phyloP scores from a whole-genome alignment of 2,888 invertebrate genomes.

The Aelia acuminata region DNA sequence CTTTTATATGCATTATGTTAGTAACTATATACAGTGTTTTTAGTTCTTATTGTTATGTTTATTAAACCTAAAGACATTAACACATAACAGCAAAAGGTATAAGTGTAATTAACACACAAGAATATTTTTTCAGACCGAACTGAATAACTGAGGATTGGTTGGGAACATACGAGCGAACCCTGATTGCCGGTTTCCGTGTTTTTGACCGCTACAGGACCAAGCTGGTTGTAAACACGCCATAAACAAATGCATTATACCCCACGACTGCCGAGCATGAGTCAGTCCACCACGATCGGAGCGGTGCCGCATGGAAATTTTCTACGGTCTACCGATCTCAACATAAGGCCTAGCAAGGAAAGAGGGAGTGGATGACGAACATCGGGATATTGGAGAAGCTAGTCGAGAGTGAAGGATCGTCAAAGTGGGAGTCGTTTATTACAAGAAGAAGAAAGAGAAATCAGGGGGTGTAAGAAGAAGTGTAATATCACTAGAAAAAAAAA shows the following conservation, averaged over 20 bases:
- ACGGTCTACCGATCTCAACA: not conserved
- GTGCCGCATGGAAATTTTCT: constrained; percentile 21
- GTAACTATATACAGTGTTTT: no score
- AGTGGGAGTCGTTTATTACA: not conserved
- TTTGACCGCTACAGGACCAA: not conserved
- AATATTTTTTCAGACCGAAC: not conserved
- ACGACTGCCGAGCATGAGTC: not conserved
- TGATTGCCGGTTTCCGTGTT: constrained; percentile 45
- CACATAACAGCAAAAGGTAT: no score
- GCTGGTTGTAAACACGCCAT: constrained; percentile 61
- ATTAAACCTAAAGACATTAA: no score
- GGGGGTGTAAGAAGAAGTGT: not conserved
- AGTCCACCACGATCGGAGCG: not conserved
- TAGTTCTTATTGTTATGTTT: no score
- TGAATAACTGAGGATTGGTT: not conserved
- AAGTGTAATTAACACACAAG: not conserved
- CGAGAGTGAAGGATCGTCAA: not conserved
- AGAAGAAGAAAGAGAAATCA: not conserved
- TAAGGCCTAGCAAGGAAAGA: not conserved
- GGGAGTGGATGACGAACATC: not conserved
- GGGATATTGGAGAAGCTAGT: constrained; percentile 1
- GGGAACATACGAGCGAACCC: not conserved
- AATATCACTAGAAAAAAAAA: not conserved
- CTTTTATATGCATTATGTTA: no score
- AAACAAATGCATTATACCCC: constrained; percentile 62